Base-by-base conservation (phyloP, 1,140 invertebrate genomes). In the Bombus confusus region DNA sequence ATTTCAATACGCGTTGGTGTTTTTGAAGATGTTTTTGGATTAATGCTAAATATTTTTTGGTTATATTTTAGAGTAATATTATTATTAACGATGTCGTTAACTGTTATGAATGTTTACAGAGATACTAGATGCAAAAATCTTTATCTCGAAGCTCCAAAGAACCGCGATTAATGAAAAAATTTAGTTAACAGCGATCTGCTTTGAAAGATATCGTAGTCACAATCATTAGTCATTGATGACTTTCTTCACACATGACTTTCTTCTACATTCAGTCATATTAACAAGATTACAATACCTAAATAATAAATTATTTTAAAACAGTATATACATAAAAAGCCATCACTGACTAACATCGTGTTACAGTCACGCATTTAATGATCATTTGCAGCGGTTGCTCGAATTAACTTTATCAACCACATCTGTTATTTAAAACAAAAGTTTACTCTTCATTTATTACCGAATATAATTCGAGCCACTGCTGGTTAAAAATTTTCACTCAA, bases 271-370 rank as follows among this genome's bases (percentile, higher is more conserved):
- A 2, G 15, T 39, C 1, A 31, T 37, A 13, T 31, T 25, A 15
- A 64, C n/a, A 41, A 6, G 25, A 59, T 22, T 31, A 4, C 6
- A 57, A 31, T 13, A 73, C n/a, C 10, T 13, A n/a, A 62, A 10
- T n/a, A 22, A 34, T 12, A 12, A 57, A 41, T 39, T 28, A 73
- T 31, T n/a, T 31, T 31, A 13, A 22, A 13, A 22, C n/a, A 18
- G 37, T 66, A 66, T 34, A 18, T 41, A 43, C n/a, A n/a, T 43
- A 59, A 75, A 71, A 79, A 71, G 82, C 39, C 82, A 78, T 78
- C 66, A 13, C 68, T 71, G 82, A 78, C 82, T 15, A 78, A n/a
- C 18, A 76, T 62, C 22, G 10, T 62, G 1, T 25, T 28, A 52
- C 59, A 34, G 15, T 68, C 52, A 43, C 37, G 25, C 57, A 52